Percentiles rank a stretch among this genome's conserved stretches.
These are phyloP conservation scores for Drosophila conformis DNA, from an alignment of 2,888 invertebrate species.

Conservation along the genomic window DNA sequence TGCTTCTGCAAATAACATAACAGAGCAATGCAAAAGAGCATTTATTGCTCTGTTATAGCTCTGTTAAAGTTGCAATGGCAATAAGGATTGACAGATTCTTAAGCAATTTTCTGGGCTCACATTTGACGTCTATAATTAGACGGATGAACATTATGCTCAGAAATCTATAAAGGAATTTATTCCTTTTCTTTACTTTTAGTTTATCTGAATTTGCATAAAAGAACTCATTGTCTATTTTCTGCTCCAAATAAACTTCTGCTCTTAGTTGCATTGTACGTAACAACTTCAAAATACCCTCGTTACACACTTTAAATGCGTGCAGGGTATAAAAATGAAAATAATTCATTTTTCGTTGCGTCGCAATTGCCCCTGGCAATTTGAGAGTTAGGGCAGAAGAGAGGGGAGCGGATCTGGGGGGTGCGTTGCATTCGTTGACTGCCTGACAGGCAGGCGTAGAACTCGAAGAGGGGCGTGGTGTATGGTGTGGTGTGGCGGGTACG, in stretches of 20 bases:
- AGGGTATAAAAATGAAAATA: constrained; percentile 63
- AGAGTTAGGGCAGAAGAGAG: constrained; percentile 12
- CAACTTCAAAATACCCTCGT: neutral
- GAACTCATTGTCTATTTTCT: neutral
- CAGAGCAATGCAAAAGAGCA: neutral
- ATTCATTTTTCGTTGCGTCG: constrained; percentile 80
- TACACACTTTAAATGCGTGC: neutral
- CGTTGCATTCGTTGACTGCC: constrained; percentile 10
- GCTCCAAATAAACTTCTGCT: neutral
- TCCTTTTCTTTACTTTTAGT: neutral
- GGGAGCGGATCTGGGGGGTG: neutral
- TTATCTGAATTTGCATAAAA: no score
- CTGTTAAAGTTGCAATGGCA: neutral
- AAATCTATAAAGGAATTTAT: neutral
- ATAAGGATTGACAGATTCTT: neutral
- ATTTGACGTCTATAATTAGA: neutral
- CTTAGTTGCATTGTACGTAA: neutral
- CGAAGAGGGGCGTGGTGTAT: neutral
- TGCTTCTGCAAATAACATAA: neutral
- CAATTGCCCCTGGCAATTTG: constrained; percentile 74
- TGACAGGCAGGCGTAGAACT: constrained; percentile 9
- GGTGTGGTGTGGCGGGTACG: constrained; percentile 10
- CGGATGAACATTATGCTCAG: neutral
- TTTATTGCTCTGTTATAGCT: neutral
- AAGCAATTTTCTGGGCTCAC: neutral